Evolutionary conservation across 2,797 vertebrate species (phyloP).

Genomic region (Helarctos malayanus): DNA sequence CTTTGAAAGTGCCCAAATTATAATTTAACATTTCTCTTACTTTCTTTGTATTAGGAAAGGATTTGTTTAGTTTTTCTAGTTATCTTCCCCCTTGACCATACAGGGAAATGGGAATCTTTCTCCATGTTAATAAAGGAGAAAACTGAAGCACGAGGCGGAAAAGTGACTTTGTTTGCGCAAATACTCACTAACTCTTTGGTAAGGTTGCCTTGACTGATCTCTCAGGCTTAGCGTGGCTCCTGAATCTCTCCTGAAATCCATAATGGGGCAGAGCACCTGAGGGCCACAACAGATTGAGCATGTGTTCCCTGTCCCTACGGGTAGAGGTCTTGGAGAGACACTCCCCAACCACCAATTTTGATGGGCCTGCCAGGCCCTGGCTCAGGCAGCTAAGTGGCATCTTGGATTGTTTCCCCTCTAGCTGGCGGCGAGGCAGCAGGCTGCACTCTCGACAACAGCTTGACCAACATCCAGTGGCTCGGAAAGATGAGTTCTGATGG

Average conservation of each 20-base stretch:
- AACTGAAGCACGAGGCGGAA: not conserved
- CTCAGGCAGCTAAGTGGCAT: constrained; percentile 8
- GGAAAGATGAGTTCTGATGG: constrained; percentile 92
- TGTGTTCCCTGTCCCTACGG: not conserved
- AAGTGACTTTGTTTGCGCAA: constrained; percentile 22
- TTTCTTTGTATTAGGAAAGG: constrained; percentile 48
- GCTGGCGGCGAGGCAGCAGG: constrained; percentile 80
- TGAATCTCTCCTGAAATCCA: constrained; percentile 8
- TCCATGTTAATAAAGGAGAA: constrained; percentile 53
- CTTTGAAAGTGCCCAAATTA: not conserved
- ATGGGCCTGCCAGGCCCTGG: not conserved
- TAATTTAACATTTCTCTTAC: not conserved
- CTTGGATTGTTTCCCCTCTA: constrained; percentile 80
- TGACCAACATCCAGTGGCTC: constrained; percentile 97
- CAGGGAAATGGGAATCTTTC: constrained; percentile 33
- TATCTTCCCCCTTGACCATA: not conserved
- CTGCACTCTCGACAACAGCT: constrained; percentile 92
- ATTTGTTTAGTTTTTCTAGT: constrained; percentile 33
- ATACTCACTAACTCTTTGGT: not conserved
- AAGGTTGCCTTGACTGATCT: not conserved
- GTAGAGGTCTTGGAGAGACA: not conserved
- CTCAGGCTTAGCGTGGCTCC: not conserved
- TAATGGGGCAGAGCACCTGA: not conserved
- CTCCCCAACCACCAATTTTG: not conserved
- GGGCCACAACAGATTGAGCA: not conserved